Base-by-base conservation (phyloP, 2,113 vertebrate species). In the Saimiri boliviensis region DNA sequence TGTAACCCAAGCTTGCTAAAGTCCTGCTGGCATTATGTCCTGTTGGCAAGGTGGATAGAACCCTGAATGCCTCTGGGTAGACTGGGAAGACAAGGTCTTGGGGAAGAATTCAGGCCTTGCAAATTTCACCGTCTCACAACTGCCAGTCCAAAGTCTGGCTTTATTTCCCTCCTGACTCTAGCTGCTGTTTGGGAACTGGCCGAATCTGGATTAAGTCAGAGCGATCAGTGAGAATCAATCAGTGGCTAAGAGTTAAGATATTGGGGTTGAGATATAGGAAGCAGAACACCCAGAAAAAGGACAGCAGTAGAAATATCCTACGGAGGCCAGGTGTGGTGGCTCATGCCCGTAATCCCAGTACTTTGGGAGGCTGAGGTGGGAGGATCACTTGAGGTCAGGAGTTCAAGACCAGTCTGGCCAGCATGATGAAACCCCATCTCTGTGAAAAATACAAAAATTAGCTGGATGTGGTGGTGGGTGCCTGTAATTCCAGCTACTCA, bases 121-220 rank as follows among this genome's bases (percentile, higher is more conserved):
- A 47, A 81, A 49, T 86, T 90, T 71, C 4, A 21, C 30, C 66
- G 58, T 73, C 73, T 95, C 86, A 17, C 56, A 85, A 63, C 54
- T 70, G 10, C 40, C 30, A 14, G 58, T 56, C 20, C 13, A 68
- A 3, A n/a, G 37, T 63, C 58, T 89, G 85, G 20, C 73, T 89
- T 63, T 85, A 47, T 83, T 79, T 49, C 27, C 3, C 40, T 17
- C 37, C 42, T 23, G 17, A 20, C 40, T 68, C 35, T 49, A 77
- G 91, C 77, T 97, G 83, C 94, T 96, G 73, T 93, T 96, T 94
- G 80, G 88, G 68, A 91, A 40, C n/a, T 71, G n/a, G 70, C 27
- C 3, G 2, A 83, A 68, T 74, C 23, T n/a, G 81, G 54, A 66
- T 77, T 45, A 52, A 25, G 42, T 66, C 68, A 86, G 35, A 82